A percentile compares a stretch with the other conserved stretches of the same genome.
Conservation (phyloP, 2,113 vertebrate species). For the Regulus satrapa region DNA sequence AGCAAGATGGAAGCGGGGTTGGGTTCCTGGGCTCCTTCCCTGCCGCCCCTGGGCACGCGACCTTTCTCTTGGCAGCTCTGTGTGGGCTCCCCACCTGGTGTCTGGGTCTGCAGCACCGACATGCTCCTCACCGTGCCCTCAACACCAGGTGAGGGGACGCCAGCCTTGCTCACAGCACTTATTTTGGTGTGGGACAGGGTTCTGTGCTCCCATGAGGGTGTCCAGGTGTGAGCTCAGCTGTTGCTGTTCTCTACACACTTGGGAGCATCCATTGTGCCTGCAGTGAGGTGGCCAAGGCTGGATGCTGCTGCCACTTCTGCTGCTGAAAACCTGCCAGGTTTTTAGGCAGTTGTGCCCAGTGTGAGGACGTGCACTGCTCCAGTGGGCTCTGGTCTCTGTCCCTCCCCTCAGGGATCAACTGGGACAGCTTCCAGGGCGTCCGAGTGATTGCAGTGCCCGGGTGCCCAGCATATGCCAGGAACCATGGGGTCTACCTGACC, state of each 20-base stretch:
- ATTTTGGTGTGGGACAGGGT: accelerated
- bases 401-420: constrained; percentile 73
- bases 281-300: neutral
- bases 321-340: accelerated
- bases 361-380: accelerated
- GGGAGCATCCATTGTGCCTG: accelerated
- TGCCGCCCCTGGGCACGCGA: neutral
- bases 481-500: constrained; percentile 85
- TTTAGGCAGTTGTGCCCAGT: neutral
- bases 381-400: neutral
- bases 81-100: constrained; percentile 84
- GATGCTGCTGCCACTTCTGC: accelerated
- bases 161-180: neutral
- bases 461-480: constrained; percentile 77
- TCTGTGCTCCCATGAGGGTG: accelerated
- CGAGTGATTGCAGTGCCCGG: constrained; percentile 84
- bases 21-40: neutral
- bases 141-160: constrained; percentile 71
- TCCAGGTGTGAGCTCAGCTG: accelerated
- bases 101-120: constrained; percentile 96
- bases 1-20: neutral
- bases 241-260: accelerated
- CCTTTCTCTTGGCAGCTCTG: constrained; percentile 76
- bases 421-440: constrained; percentile 83
- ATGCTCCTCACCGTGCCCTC: constrained; percentile 83